Conservation (phyloP, 2,113 vertebrate genomes). For the Cynopterus brachyotis region DNA sequence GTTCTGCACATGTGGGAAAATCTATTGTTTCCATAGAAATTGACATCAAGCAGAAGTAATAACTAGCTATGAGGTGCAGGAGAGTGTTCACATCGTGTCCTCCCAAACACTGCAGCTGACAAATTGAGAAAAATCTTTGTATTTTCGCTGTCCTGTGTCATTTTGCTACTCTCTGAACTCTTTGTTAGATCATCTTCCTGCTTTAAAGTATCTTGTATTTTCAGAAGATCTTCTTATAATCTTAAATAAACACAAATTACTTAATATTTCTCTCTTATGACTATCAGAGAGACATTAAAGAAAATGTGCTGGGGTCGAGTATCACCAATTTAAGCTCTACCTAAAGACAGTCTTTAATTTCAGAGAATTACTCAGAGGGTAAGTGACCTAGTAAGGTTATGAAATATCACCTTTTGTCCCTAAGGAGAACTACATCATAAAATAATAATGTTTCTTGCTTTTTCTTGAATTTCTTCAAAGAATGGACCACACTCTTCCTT, state of each 20-base stretch:
- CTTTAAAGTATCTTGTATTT: constrained; percentile 22
- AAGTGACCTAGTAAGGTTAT: neutral
- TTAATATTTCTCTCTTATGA: constrained; percentile 1
- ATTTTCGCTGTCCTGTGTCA: constrained; percentile 2
- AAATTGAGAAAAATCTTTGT: constrained; percentile 40
- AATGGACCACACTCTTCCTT: neutral
- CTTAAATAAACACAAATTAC: neutral
- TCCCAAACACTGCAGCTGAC: constrained; percentile 33
- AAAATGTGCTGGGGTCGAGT: neutral
- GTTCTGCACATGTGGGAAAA: constrained; percentile 38
- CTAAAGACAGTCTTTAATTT: constrained; percentile 42
- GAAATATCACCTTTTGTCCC: neutral
- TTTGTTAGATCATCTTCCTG: neutral
- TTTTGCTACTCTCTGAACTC: constrained; percentile 61
- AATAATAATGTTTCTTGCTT: constrained; percentile 12
- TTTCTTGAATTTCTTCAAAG: constrained; percentile 45
- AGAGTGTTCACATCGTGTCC: constrained; percentile 50
- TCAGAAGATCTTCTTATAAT: constrained; percentile 9
- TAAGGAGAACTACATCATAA: neutral
- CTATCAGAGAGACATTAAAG: constrained; percentile 18
- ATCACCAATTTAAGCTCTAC: constrained; percentile 30
- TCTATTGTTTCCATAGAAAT: constrained; percentile 72
- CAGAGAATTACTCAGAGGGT: constrained; percentile 24
- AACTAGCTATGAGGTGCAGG: constrained; percentile 50
- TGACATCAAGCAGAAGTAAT: constrained; percentile 76